Evolutionary conservation across 2,888 invertebrate species (phyloP).

Genomic region (Alitta virens): DNA sequence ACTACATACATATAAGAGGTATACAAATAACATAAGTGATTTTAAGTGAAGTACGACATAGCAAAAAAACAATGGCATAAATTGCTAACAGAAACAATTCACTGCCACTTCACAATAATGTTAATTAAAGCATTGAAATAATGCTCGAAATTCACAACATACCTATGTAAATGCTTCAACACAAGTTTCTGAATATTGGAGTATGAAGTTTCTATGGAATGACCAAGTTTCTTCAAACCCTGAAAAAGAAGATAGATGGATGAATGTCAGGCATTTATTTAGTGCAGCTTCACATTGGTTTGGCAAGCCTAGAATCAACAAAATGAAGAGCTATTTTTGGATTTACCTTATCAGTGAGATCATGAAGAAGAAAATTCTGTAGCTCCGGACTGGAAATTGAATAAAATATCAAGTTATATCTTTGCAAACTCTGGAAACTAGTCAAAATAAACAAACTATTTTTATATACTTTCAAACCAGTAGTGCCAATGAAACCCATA

Average conservation of each 20-base stretch:
- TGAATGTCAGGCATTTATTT: too few species aligned
- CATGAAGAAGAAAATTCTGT: conserved; percentile 68
- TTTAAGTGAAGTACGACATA: too few species aligned
- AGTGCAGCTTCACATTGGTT: not conserved
- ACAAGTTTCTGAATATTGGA: conserved; percentile 90
- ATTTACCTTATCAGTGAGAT: conserved; percentile 76
- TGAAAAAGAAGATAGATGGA: conserved; percentile 28
- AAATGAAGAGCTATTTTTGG: not conserved
- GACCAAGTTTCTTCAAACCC: conserved; percentile 87
- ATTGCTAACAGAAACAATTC: too few species aligned
- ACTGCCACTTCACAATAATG: too few species aligned
- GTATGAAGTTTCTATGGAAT: conserved; percentile 91
- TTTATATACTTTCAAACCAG: too few species aligned
- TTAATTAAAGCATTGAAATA: too few species aligned
- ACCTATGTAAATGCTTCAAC: conserved; percentile 59
- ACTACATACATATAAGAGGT: too few species aligned
- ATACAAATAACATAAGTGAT: too few species aligned
- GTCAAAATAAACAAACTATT: too few species aligned
- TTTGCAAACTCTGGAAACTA: too few species aligned
- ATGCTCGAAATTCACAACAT: not conserved
- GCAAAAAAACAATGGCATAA: too few species aligned
- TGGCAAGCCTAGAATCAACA: not conserved
- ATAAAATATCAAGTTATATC: not conserved
- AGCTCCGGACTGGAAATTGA: conserved; percentile 67
- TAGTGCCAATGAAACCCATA: conserved; percentile 27